Evolutionary conservation across 1,140 invertebrate genomes (phyloP).

Genomic region (Brachionus rotundiformis): DNA sequence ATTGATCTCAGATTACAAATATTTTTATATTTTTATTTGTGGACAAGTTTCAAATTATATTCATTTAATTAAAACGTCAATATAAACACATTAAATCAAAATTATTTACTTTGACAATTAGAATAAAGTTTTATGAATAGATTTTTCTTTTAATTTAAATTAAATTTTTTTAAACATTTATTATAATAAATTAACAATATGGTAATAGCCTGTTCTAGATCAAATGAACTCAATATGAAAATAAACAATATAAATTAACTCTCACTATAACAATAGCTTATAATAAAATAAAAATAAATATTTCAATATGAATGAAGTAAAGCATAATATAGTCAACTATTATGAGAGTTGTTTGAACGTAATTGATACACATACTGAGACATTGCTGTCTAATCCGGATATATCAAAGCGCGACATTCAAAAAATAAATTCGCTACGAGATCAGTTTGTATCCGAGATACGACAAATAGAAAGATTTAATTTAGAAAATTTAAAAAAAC

Average conservation of each 20-base stretch:
- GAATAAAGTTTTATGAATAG: no score
- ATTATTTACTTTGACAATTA: no score
- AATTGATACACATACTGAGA: constrained; percentile 1
- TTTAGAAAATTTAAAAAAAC: not conserved
- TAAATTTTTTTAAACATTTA: no score
- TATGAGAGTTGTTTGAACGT: constrained; percentile 4
- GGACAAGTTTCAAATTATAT: no score
- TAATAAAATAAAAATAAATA: not conserved
- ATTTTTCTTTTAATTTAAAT: no score
- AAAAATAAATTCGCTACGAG: not conserved
- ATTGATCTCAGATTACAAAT: no score
- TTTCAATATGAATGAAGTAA: not conserved
- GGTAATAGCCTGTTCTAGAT: no score
- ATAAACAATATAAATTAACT: constrained; percentile 14
- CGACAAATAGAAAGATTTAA: not conserved
- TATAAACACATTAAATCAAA: no score
- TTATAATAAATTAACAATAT: no score
- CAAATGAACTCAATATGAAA: not conserved
- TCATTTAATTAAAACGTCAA: no score
- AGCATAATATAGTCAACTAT: not conserved
- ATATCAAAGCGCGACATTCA: not conserved
- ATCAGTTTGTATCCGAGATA: not conserved
- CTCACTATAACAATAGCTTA: not conserved
- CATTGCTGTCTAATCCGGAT: not conserved
- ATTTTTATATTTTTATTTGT: no score